These are phyloP conservation scores for Ostrea denselamellosa DNA, from an alignment of 1,140 invertebrate genomes.

Conservation along the genomic window DNA sequence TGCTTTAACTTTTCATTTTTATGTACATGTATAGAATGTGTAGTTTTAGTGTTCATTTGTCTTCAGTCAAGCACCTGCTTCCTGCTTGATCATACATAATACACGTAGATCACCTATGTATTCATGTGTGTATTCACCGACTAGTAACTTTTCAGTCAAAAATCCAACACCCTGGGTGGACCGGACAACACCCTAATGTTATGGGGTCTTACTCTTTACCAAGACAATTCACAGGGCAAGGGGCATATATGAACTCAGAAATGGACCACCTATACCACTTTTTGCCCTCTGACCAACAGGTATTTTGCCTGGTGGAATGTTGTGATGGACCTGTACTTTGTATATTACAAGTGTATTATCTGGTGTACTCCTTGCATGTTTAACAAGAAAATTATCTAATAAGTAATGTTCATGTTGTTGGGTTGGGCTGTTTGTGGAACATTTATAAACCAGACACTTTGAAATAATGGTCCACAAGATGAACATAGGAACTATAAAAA, in stretches of 20 bases:
- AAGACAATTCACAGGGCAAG: constrained; percentile 47
- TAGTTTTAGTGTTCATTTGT: constrained; percentile 5
- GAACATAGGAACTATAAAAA: too few species aligned
- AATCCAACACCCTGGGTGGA: constrained; percentile 16
- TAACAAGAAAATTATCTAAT: neutral
- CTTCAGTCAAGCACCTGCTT: constrained; percentile 1
- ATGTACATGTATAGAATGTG: neutral
- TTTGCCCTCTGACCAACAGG: constrained; percentile 44
- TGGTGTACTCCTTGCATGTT: neutral
- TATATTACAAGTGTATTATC: neutral
- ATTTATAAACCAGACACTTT: neutral
- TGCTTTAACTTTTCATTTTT: neutral
- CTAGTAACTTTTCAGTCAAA: constrained; percentile 20
- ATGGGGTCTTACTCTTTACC: constrained; percentile 52
- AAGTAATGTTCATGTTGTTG: too few species aligned
- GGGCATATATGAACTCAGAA: constrained; percentile 34
- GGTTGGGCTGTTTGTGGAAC: neutral
- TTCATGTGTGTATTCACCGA: constrained; percentile 9
- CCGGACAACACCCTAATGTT: neutral
- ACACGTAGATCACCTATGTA: neutral
- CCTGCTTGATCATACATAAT: constrained; percentile 1
- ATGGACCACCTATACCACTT: constrained; percentile 46
- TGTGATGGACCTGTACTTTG: neutral
- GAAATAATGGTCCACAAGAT: neutral
- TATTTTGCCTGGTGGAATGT: constrained; percentile 37